phyloP scores from a whole-genome alignment of 1,140 invertebrate genomes.

The Aphelenchoides fujianensis region DNA sequence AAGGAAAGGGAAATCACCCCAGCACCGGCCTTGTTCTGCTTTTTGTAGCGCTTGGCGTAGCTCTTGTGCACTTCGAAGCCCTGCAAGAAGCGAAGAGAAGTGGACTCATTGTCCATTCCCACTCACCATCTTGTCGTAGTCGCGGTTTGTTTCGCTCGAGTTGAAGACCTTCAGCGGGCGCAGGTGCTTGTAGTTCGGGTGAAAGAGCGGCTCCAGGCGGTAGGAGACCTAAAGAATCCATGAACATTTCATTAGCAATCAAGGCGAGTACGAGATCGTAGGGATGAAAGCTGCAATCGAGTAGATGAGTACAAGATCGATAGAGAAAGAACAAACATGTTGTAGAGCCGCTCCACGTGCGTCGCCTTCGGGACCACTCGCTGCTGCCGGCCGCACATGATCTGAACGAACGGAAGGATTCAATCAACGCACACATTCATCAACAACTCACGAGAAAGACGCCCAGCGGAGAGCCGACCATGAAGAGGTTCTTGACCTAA shows the following conservation, averaged over 20 bases:
- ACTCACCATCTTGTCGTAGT: conserved; percentile 65
- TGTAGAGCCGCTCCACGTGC: conserved; percentile 72
- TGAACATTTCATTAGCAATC: too few relatives aligned
- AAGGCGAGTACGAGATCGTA: too few relatives aligned
- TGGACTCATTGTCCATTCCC: too few relatives aligned
- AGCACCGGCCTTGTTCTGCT: neutral
- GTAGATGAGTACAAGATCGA: too few relatives aligned
- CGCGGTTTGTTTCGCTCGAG: conserved; percentile 66
- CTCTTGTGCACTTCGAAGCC: conserved; percentile 62
- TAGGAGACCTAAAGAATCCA: too few relatives aligned
- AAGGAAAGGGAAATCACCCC: too few relatives aligned
- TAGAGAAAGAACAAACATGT: too few relatives aligned
- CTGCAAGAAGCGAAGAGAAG: too few relatives aligned
- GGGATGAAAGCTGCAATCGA: conserved; percentile 76
- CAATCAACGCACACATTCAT: too few relatives aligned
- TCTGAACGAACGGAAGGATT: too few relatives aligned
- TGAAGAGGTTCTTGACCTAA: conserved; percentile 71
- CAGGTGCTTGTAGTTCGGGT: conserved; percentile 71
- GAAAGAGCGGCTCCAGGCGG: conserved; percentile 73
- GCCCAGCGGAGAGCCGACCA: conserved; percentile 71
- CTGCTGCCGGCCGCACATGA: conserved; percentile 67
- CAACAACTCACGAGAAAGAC: too few relatives aligned
- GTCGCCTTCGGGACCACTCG: conserved; percentile 50
- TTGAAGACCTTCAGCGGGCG: conserved; percentile 71
- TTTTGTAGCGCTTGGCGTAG: conserved; percentile 52